These are phyloP conservation scores for Apocrypta bakeri DNA, from an alignment of 1,140 invertebrate genomes.

Conservation along the genomic window DNA sequence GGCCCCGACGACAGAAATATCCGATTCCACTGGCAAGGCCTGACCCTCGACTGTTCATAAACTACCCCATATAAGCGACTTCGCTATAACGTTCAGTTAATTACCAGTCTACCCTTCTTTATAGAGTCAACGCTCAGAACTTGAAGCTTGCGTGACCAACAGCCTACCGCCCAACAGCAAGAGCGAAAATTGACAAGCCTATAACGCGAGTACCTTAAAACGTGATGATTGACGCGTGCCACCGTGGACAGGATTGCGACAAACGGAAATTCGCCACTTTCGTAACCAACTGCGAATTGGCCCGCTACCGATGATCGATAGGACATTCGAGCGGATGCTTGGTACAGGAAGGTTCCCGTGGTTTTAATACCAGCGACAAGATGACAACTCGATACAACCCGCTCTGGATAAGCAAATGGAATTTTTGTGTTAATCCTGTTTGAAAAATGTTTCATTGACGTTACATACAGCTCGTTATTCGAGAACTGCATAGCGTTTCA, in stretches of 20 bases:
- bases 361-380: background rate
- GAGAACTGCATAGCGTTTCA: too few species aligned
- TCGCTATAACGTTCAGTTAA: slow-evolving; percentile 11
- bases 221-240: slow-evolving; percentile 12
- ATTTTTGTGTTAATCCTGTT: too few species aligned
- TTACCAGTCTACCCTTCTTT: slow-evolving; percentile 29
- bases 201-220: slow-evolving; percentile 11
- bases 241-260: background rate
- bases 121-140: background rate
- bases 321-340: background rate
- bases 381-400: too few species aligned
- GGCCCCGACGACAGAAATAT: slow-evolving; percentile 68
- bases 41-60: background rate
- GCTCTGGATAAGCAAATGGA: too few species aligned
- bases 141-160: slow-evolving; percentile 36
- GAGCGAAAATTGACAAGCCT: slow-evolving; percentile 1
- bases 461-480: too few species aligned
- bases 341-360: background rate
- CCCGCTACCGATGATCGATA: slow-evolving; percentile 12
- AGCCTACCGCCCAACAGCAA: background rate
- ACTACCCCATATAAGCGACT: background rate
- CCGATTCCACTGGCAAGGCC: slow-evolving; percentile 55
- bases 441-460: too few species aligned
- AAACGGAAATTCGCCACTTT: slow-evolving; percentile 30
- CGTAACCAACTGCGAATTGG: slow-evolving; percentile 22